A percentile compares a stretch with the other conserved stretches of the same genome.
Evolutionary conservation across 92 coral and sea anemone species (phyloP).

Genomic region (Zoanthus sociatus): DNA sequence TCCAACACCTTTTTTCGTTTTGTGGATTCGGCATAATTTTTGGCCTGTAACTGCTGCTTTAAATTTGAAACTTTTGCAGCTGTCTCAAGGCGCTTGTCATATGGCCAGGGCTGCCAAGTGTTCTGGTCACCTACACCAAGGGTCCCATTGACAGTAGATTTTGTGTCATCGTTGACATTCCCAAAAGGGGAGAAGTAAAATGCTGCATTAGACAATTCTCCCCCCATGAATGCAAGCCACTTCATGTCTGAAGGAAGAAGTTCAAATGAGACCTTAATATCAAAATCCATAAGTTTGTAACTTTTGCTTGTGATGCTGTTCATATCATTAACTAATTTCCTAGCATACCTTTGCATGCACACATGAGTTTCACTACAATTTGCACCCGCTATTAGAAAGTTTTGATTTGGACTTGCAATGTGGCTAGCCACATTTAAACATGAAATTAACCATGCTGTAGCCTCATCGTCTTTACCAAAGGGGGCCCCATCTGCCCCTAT

Average conservation of each 20-base stretch:
- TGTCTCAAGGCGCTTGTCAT: constrained; percentile 41
- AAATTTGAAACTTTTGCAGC: constrained; percentile 12
- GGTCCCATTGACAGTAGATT: no score
- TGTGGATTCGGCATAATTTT: constrained; percentile 54
- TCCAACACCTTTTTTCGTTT: constrained; percentile 58
- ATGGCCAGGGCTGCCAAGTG: no score
- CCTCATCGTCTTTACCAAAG: not conserved
- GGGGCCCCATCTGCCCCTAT: no score
- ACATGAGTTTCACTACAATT: constrained; percentile 61
- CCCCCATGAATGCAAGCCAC: constrained; percentile 67
- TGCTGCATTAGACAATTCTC: constrained; percentile 61
- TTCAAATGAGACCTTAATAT: constrained; percentile 63
- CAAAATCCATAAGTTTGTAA: constrained; percentile 15
- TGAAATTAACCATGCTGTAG: constrained; percentile 71
- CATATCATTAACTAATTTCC: not conserved
- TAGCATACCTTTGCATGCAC: constrained; percentile 17
- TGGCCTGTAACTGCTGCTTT: constrained; percentile 46
- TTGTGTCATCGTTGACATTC: no score
- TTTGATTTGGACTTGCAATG: constrained; percentile 58
- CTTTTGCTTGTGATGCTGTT: not conserved
- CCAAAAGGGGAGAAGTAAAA: constrained; percentile 49
- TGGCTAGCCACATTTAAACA: constrained; percentile 63
- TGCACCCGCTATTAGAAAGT: constrained; percentile 54
- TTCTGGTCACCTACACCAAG: no score
- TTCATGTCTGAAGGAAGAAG: constrained; percentile 73